Evolutionary conservation across 1,140 invertebrate species (phyloP).

Genomic region (Pantala flavescens): DNA sequence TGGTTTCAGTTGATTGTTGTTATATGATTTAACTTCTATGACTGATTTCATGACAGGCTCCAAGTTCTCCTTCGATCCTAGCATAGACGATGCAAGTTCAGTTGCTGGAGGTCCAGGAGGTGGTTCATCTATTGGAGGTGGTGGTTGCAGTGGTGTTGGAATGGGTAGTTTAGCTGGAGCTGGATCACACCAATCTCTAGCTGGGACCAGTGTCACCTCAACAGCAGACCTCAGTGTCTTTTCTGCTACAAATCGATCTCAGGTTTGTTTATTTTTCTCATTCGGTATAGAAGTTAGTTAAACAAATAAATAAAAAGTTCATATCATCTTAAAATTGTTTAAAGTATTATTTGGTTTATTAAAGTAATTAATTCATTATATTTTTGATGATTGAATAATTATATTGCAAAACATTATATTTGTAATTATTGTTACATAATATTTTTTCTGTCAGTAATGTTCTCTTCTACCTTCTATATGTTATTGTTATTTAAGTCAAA

Average conservation of each 20-base stretch:
- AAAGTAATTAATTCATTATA: not conserved
- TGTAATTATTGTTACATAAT: too few relatives aligned
- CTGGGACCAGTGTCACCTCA: constrained; percentile 71
- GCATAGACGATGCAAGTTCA: constrained; percentile 54
- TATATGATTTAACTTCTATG: too few relatives aligned
- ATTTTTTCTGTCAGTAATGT: too few relatives aligned
- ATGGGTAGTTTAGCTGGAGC: constrained; percentile 26
- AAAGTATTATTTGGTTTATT: not conserved
- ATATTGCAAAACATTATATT: too few relatives aligned
- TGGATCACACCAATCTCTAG: constrained; percentile 62
- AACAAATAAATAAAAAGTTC: too few relatives aligned
- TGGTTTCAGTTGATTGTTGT: too few relatives aligned
- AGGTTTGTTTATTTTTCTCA: constrained; percentile 35
- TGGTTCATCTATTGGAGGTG: not conserved
- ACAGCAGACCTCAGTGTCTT: constrained; percentile 70
- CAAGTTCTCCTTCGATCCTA: constrained; percentile 55
- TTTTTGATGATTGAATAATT: too few relatives aligned
- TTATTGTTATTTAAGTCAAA: too few relatives aligned
- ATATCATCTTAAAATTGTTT: not conserved
- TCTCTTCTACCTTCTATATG: too few relatives aligned
- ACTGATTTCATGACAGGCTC: constrained; percentile 35
- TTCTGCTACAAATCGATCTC: constrained; percentile 58
- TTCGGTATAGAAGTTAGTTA: too few relatives aligned
- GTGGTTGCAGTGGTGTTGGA: not conserved
- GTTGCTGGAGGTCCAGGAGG: constrained; percentile 34